Conservation (phyloP, 2,113 vertebrate genomes). For the Indicator indicator region DNA sequence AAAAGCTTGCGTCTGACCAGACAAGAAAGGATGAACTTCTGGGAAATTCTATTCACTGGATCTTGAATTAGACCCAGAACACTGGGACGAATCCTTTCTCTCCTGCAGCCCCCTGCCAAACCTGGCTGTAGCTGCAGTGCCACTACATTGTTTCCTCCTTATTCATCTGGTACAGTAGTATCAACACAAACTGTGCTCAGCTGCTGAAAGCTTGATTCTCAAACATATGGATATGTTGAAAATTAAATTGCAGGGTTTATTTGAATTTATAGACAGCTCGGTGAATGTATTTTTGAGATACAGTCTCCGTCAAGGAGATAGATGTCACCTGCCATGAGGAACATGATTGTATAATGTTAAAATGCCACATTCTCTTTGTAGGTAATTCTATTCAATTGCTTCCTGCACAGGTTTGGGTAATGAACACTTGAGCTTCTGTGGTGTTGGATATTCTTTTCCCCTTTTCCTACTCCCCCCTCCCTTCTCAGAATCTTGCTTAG, state of each 20-base stretch:
- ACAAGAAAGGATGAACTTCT: constrained; percentile 75
- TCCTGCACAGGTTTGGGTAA: constrained; percentile 69
- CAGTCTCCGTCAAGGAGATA: constrained; percentile 72
- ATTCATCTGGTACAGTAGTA: constrained; percentile 66
- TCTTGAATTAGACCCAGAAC: constrained; percentile 67
- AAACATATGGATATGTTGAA: constrained; percentile 77
- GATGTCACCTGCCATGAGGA: constrained; percentile 74
- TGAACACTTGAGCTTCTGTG: constrained; percentile 64
- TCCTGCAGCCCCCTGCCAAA: constrained; percentile 62
- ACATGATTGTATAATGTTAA: constrained; percentile 72
- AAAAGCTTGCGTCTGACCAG: constrained; percentile 75
- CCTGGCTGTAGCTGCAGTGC: constrained; percentile 40
- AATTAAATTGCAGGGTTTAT: constrained; percentile 79
- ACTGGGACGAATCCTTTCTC: constrained; percentile 62
- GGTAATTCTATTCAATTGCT: constrained; percentile 71
- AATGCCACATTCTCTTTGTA: constrained; percentile 72
- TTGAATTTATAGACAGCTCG: constrained; percentile 75
- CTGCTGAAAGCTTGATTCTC: constrained; percentile 70
- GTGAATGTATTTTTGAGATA: constrained; percentile 74
- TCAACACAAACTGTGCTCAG: constrained; percentile 70
- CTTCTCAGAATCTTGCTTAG: not conserved
- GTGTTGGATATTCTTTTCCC: not conserved
- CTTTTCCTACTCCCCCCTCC: not conserved
- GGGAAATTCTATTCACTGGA: constrained; percentile 73
- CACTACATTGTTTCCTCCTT: constrained; percentile 58